Conservation (phyloP, 2,888 invertebrate species). For the Rhagophthalmus giganteus region DNA sequence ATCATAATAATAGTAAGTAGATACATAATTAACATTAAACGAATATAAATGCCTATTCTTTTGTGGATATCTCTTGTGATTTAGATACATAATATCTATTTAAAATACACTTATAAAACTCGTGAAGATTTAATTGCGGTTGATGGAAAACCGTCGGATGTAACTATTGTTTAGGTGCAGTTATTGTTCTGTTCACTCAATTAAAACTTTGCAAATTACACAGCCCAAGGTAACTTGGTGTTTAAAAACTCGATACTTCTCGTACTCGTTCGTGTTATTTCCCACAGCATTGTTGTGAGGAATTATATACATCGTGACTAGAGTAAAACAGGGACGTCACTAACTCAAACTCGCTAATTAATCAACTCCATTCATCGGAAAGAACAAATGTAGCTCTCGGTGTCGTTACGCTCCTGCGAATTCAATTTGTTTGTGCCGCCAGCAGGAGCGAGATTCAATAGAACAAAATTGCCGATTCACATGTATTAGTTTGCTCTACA, state of each 20-base stretch:
- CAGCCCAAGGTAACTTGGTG: constrained; percentile 8
- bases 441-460: constrained; percentile 40
- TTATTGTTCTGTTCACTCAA: constrained; percentile 18
- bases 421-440: constrained; percentile 45
- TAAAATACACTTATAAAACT: no score
- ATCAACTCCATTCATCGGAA: constrained; percentile 47
- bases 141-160: no score
- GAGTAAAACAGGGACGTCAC: constrained; percentile 40
- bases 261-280: constrained; percentile 11
- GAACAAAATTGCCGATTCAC: constrained; percentile 41
- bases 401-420: constrained; percentile 43
- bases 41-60: no score
- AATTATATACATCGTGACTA: constrained; percentile 43
- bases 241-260: constrained; percentile 16
- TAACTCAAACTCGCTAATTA: constrained; percentile 42
- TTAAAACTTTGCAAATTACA: constrained; percentile 22
- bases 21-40: no score
- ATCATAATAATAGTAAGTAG: no score
- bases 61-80: no score
- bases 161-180: constrained; percentile 9
- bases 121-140: no score
- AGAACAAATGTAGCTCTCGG: constrained; percentile 44
- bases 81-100: no score
- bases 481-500: constrained; percentile 28
- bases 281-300: constrained; percentile 35